Conservation (phyloP, 2,113 vertebrate species). For the Ictalurus furcatus region DNA sequence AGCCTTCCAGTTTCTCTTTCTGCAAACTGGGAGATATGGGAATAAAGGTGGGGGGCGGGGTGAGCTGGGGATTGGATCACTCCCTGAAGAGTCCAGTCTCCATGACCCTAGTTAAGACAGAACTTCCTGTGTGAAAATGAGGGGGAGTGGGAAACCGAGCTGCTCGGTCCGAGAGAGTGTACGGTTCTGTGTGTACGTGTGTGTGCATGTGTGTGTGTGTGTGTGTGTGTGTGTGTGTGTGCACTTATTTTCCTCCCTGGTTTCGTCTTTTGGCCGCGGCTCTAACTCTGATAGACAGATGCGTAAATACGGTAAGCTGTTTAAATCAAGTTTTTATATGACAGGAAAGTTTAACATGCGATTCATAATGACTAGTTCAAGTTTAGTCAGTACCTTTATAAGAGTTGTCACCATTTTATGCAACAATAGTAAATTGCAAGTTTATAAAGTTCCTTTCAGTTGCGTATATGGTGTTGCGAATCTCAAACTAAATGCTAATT, state of each 20-base stretch:
- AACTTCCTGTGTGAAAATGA: slow-evolving; percentile 67
- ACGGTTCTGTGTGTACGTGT: slow-evolving; percentile 5
- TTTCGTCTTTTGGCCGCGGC: neutral
- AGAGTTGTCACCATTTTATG: neutral
- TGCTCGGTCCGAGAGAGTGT: slow-evolving; percentile 4
- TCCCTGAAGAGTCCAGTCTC: slow-evolving; percentile 45
- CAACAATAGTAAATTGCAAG: neutral
- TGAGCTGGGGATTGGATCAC: slow-evolving; percentile 32
- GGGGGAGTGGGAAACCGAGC: slow-evolving; percentile 63
- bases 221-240: neutral
- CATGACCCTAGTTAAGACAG: slow-evolving; percentile 55
- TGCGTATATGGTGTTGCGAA: neutral
- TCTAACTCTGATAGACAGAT: neutral
- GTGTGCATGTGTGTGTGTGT: neutral
- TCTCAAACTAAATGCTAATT: neutral
- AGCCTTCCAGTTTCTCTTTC: slow-evolving; percentile 4
- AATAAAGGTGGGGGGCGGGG: neutral
- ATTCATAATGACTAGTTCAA: too few species aligned
- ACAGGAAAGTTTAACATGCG: too few species aligned
- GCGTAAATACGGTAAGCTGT: neutral
- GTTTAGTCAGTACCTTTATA: too few species aligned
- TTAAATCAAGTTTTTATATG: neutral
- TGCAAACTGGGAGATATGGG: slow-evolving; percentile 31
- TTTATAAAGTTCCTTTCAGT: too few species aligned
- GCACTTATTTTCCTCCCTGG: neutral